Evolutionary conservation across 1,140 invertebrate genomes (phyloP), one percentile per base, ranked within the genome.

Genomic region (Drosophila varians): DNA sequence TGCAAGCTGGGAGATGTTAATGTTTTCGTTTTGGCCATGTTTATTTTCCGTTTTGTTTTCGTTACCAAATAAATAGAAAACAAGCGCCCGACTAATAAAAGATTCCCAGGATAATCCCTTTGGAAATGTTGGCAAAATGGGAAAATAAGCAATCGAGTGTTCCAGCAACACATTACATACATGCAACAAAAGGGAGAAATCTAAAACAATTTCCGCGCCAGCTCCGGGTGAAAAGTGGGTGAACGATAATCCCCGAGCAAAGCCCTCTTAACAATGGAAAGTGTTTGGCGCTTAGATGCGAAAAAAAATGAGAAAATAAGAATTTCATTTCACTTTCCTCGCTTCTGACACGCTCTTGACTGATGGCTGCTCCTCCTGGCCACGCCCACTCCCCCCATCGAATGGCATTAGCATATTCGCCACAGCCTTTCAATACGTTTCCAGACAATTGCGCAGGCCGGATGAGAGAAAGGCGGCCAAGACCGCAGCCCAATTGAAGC

Each of bases 311-410:
- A 25, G 60, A 53, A 66, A 76, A 76, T 52, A 48, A 61, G 72
- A 86, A 87, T 86, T 86, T 80, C 77, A 86, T 86, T 75, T 87
- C 76, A 77, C 60, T 83, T 80, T 68, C 56, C 46, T 34, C 42
- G 52, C 36, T 6, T 69, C 38, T 66, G 76, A 70, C 65, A 57
- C 52, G 58, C 48, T 58, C 40, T 45, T 77, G 76, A 79, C 47
- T 55, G 69, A 75, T 86, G 64, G 57, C 60, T 60, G 43, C 43
- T 45, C 21, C 53, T 58, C 61, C 45, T 21, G 21, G 21, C 36
- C 11, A 8, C 34, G 1, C n/a, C 19, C 21, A 9, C 43, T 8
- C 21, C 12, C 46, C 19, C 11, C 31, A 56, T 55, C 62, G 42
- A 55, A 45, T 49, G 66, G 56, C 55, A 80, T 84, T 84, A 84